Evolutionary conservation across 2,113 vertebrate species (phyloP).

Genomic region (Prochilodus magdalenae): DNA sequence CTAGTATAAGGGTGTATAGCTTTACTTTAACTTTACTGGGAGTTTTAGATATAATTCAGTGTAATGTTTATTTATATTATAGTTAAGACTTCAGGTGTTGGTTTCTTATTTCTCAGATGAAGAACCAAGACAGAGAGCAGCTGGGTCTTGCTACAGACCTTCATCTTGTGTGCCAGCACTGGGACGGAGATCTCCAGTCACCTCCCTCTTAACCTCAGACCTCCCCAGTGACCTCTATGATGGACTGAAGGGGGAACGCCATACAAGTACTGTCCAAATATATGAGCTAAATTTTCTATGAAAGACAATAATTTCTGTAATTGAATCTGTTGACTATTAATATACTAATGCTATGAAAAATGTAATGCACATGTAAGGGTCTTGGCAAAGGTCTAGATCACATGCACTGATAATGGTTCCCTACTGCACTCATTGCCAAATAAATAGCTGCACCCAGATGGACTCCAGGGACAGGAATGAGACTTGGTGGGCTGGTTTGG

Average conservation of each 20-base stretch:
- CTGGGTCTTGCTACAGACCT: slow-evolving; percentile 32
- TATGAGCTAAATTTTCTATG: slow-evolving; percentile 13
- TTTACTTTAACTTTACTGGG: not conserved
- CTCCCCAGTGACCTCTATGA: slow-evolving; percentile 32
- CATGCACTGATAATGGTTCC: too few relatives aligned
- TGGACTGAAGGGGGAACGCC: slow-evolving; percentile 20
- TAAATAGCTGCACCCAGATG: too few relatives aligned
- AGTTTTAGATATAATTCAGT: not conserved
- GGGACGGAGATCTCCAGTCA: slow-evolving; percentile 78
- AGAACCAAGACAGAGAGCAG: slow-evolving; percentile 22
- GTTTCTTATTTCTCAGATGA: slow-evolving; percentile 49
- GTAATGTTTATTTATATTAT: not conserved
- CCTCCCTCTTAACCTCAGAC: slow-evolving; percentile 79
- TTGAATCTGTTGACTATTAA: too few relatives aligned
- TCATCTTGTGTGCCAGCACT: slow-evolving; percentile 55
- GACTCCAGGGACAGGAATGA: too few relatives aligned
- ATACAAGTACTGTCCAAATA: not conserved
- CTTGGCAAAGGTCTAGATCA: too few relatives aligned
- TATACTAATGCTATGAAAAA: too few relatives aligned
- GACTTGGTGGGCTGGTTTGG: too few relatives aligned
- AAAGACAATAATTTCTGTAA: not conserved
- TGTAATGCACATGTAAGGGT: too few relatives aligned
- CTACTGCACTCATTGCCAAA: too few relatives aligned
- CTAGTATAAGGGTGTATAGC: not conserved
- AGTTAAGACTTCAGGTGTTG: not conserved